A percentile compares a stretch with the other conserved stretches of the same genome.
phyloP scores from a whole-genome alignment of 1,140 invertebrate species.

The Aphis gossypii region DNA sequence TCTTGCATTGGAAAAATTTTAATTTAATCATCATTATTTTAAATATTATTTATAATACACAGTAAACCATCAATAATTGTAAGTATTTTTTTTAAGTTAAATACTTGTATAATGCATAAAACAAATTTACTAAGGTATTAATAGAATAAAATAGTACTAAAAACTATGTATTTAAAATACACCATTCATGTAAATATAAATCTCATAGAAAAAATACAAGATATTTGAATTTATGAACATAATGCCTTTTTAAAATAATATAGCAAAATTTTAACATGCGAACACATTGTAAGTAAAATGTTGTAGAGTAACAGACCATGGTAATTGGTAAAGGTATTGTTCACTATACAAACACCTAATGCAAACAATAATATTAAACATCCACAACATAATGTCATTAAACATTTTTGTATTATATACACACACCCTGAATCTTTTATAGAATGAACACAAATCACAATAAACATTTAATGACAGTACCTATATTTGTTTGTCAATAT shows the following conservation, averaged over 20 bases:
- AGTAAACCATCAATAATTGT: not conserved
- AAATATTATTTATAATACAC: not conserved
- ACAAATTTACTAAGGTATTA: not conserved
- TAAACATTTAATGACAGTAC: not conserved
- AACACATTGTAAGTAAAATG: constrained; percentile 9
- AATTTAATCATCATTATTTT: not conserved
- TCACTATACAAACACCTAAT: not conserved
- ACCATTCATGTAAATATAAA: not conserved
- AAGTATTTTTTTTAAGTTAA: not conserved
- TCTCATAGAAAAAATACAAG: not conserved
- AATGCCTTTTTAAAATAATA: not conserved
- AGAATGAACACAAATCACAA: not conserved
- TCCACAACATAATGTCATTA: not conserved
- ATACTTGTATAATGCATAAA: not conserved
- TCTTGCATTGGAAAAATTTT: not conserved
- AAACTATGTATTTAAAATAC: not conserved
- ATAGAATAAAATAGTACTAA: not conserved
- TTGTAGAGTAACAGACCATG: not conserved
- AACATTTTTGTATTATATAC: not conserved
- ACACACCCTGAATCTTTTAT: not conserved
- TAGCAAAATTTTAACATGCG: constrained; percentile 19
- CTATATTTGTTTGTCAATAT: not conserved
- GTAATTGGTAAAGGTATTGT: not conserved
- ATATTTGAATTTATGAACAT: not conserved
- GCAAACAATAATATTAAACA: not conserved